Evolutionary conservation across 2,888 invertebrate species (phyloP), one percentile per base, ranked within the genome.

Genomic region (Chorisops tibialis): DNA sequence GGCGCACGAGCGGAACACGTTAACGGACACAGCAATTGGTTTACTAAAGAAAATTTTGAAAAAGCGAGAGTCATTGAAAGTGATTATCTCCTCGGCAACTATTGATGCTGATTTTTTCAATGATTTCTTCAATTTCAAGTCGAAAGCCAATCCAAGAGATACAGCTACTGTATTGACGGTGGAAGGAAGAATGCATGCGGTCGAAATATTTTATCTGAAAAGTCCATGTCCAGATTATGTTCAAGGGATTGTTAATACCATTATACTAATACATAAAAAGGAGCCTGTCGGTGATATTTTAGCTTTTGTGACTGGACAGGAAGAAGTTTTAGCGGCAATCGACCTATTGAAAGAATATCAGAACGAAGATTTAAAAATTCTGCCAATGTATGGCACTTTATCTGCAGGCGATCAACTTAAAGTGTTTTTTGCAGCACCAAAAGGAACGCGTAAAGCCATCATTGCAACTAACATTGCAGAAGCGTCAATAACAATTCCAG

Each of bases 381-480:
- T 94, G n/a, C 91, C 96, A 0, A 88, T 98, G 88, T 96, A 98
- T 74, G 96, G 96, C 3, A 89, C 93, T 35, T 79, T 98, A 62
- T 89, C 95, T 0, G 84, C 87, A 69, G 79, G 83, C 45, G 90
- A 92, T 65, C 90, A 93, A 75, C 74, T 92, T 62, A 88, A 88
- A 72, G 95, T 91, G 1, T 96, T 96, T 74, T 86, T 88, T 69
- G 80, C 80, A 9, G 82, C 87, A 0, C 85, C 86, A 0, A 83
- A 83, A 65, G 87, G 87, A 35, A 84, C 86, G 0, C 81, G 98
- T 24, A 98, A 97, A 79, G 87, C 97, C 19, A 86, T 99, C 0
- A 81, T 98, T 4, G 91, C 97, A 0, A 98, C 97, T 0, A 98
- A 98, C 73, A 91, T 99, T 58, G 97, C 98, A 0, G 98, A 99